These are phyloP conservation scores for Drosophila santomea DNA, from an alignment of 1,140 invertebrate genomes.

Conservation along the genomic window DNA sequence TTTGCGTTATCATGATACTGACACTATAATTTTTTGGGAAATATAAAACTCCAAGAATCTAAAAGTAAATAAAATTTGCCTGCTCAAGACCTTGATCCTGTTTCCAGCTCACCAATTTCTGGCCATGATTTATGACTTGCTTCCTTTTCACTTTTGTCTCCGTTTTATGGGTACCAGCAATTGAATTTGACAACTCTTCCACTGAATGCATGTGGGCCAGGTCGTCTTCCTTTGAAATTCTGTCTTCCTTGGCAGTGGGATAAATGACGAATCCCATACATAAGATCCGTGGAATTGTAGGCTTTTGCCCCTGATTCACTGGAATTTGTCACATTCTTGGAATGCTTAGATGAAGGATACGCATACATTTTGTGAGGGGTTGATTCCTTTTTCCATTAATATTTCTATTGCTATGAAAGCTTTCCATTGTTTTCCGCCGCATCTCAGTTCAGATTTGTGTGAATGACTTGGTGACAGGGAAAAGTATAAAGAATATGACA, in stretches of 20 bases:
- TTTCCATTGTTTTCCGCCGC: constrained; percentile 17
- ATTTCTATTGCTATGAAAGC: constrained; percentile 41
- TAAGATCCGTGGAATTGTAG: constrained; percentile 15
- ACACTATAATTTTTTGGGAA: too few species aligned
- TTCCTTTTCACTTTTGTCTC: constrained; percentile 5
- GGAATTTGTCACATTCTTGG: constrained; percentile 22
- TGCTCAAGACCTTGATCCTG: not conserved
- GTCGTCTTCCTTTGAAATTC: constrained; percentile 4
- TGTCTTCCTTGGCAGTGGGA: constrained; percentile 4
- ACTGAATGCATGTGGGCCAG: constrained; percentile 29
- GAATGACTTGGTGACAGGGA: constrained; percentile 25
- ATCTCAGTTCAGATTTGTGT: constrained; percentile 5
- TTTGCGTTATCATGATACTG: not conserved
- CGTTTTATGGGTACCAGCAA: constrained; percentile 29
- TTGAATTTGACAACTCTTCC: constrained; percentile 39
- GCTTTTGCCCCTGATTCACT: constrained; percentile 19
- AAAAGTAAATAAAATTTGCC: constrained; percentile 3
- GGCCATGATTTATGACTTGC: constrained; percentile 35
- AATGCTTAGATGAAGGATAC: constrained; percentile 25
- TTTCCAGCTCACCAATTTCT: constrained; percentile 13
- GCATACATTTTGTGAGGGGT: constrained; percentile 20
- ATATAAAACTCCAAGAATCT: not conserved
- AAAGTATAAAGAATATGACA: constrained; percentile 27
- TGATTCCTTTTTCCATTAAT: constrained; percentile 5
- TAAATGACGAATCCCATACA: constrained; percentile 2